Evolutionary conservation across 2,888 invertebrate genomes (phyloP).

Genomic region (Ochlodes sylvanus): DNA sequence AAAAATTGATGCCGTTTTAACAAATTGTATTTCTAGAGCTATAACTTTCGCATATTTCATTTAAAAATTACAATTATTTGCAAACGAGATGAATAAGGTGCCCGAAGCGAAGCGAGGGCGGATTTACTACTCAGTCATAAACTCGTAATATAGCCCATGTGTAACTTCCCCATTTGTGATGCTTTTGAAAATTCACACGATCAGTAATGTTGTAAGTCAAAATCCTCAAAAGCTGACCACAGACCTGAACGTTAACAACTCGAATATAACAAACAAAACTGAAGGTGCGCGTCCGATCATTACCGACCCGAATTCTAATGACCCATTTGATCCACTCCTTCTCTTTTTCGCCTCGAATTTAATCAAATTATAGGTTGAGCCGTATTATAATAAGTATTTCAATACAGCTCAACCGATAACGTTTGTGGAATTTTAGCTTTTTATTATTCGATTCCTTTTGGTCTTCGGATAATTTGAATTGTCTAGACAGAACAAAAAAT

Average conservation of each 20-base stretch:
- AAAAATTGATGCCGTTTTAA: no score
- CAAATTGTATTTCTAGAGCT: no score
- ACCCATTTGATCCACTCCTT: constrained; percentile 76
- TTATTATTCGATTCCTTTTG: constrained; percentile 78
- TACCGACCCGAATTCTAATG: constrained; percentile 82
- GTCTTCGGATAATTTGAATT: constrained; percentile 72
- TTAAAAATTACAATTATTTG: no score
- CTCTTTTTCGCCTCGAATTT: constrained; percentile 79
- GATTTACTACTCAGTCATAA: no score
- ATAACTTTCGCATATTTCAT: no score
- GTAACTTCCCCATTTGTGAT: not conserved
- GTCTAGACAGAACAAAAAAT: constrained; percentile 75
- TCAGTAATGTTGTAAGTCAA: constrained; percentile 9
- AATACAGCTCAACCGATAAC: constrained; percentile 77
- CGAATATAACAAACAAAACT: constrained; percentile 77
- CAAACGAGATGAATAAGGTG: no score
- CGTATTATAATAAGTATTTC: constrained; percentile 80
- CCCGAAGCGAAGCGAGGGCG: no score
- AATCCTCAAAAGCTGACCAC: constrained; percentile 36
- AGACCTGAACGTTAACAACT: constrained; percentile 61
- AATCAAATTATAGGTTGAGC: constrained; percentile 84
- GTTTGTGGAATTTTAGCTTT: constrained; percentile 81
- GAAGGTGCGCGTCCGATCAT: constrained; percentile 73
- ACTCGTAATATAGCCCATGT: not conserved
- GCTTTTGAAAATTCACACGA: not conserved